Base-by-base conservation (phyloP, 2,888 invertebrate genomes). In the Linnaemya vulpina region DNA sequence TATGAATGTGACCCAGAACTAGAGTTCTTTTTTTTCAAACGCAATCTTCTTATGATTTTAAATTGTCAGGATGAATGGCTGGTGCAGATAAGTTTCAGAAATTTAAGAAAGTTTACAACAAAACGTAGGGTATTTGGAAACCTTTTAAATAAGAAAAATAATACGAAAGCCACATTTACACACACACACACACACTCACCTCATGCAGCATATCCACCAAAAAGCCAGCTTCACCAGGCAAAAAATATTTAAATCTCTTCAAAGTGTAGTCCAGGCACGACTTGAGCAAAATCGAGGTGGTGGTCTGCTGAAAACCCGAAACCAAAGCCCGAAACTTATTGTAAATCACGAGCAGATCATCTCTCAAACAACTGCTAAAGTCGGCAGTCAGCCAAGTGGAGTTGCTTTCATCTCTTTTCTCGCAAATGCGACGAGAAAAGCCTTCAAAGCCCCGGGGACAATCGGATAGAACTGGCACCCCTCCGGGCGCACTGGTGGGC, bases 301-400 rank as follows among this genome's bases (percentile, higher is more conserved):
- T 92, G n/a, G 92, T 90, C 83, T 91, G 91, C 75, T 92, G 92
- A 63, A 92, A 92, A 3, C 92, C 92, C 4, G 91, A 91, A 58
- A 91, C 90, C 10, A 92, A 86, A 3, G 92, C 91, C 3, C 90
- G 89, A 87, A 92, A 92, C 86, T 94, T 94, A 88, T 94, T 94
- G 89, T 95, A 95, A 86, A 95, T 94, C 88, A 94, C 92, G 71
- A 94, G 92, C 40, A 96, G 91, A 1, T 95, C 94, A 88, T 95
- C 94, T 38, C 95, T 94, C 30, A 95, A 93, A 89, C 97, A 97
- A 22, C 93, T 93, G 1, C 96, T 96, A 90, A 96, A 97, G 90
- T 97, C 96, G 0, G 97, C 96, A 60, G 94, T 91, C 88, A 94
- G 94, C 97, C 97, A 97, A 86, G 94, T 94, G 0, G 96, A 95